A percentile compares a stretch with the other conserved stretches of the same genome.
Conservation (phyloP, 2,797 vertebrate species). For the Pipistrellus nathusii region DNA sequence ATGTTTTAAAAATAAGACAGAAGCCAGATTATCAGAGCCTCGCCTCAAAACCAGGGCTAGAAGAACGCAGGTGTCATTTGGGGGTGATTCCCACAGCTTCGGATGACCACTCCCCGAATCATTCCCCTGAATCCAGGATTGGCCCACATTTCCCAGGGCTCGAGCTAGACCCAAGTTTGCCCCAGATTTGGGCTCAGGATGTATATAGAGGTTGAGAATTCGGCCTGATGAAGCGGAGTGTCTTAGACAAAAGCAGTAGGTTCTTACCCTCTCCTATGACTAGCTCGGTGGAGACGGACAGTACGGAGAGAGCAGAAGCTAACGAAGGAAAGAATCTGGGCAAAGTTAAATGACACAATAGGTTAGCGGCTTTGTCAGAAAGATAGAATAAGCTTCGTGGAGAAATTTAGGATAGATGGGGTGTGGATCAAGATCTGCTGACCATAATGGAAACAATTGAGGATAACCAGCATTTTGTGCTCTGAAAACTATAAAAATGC, state of each 20-base stretch:
- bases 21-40: not conserved
- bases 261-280: not conserved
- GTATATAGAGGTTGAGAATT: not conserved
- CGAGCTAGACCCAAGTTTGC: not conserved
- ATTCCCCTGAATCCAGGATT: not conserved
- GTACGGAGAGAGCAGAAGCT: not conserved
- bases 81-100: not conserved
- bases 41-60: not conserved
- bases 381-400: not conserved
- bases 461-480: not conserved
- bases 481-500: not conserved
- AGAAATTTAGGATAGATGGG: not conserved
- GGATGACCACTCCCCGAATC: not conserved
- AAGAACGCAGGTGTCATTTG: not conserved
- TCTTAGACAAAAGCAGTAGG: not conserved
- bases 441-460: not conserved
- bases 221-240: not conserved
- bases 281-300: not conserved
- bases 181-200: not conserved
- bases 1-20: not conserved
- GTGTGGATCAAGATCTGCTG: not conserved
- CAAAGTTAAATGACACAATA: not conserved
- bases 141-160: not conserved
- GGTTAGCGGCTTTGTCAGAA: not conserved
- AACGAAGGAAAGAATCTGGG: not conserved